Evolutionary conservation across 2,888 invertebrate genomes (phyloP), one percentile per base, ranked within the genome.

Genomic region (Leucophora obtusa): DNA sequence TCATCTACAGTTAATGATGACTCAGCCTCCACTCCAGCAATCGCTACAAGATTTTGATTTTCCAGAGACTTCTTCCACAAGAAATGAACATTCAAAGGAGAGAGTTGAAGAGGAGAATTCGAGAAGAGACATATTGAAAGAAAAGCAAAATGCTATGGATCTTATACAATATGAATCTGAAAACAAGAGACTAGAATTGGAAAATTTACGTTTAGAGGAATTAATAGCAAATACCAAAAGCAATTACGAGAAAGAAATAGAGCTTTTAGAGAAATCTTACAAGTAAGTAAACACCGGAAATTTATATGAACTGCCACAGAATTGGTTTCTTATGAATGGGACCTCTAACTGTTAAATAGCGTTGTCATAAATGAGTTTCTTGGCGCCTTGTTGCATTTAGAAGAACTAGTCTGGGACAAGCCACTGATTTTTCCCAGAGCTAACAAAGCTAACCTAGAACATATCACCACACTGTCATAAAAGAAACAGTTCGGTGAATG

Each of bases 171-270:
- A 87, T 17, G 87, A 88, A 69, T 85, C 87, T 0, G 89, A 90
- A 43, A 85, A 87, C 1, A 90, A 89, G 76, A 86, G 89, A 0
- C 84, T 90, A 17, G 84, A 88, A 62, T 83, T 90, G 43, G 90
- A 91, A 59, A 90, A 90, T 74, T 77, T 88, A n/a, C 86, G 90
- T 1, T 82, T 91, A 47, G 91, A 91, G 71, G 90, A 91, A 77
- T 81, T 90, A 51, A 83, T 90, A 60, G 86, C 89, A 56, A 90
- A 88, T 69, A 87, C 90, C 69, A 89, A 88, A 71, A 86, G 86
- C 5, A 90, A 90, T 83, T 89, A 90, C 77, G 91, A 90, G 60
- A 88, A 87, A 53, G 91, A 91, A 82, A 87, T 91, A n/a, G 87
- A 88, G 56, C 84, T 90, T 81, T 86, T 91, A n/a, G 89, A 91